Conservation (phyloP, 2,113 vertebrate species). For the Platysternon megacephalum region DNA sequence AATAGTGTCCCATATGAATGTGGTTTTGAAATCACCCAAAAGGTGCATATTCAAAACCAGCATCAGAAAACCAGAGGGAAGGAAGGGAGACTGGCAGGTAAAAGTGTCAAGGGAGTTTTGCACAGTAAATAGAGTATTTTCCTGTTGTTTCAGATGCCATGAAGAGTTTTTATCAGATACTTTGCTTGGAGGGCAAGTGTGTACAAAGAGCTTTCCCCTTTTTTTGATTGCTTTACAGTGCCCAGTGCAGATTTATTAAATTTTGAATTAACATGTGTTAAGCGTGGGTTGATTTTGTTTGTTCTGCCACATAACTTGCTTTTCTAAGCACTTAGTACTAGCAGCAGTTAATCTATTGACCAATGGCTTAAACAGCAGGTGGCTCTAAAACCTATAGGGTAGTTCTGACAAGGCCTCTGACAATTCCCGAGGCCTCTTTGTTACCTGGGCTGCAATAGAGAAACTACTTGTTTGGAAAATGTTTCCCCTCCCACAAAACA, state of each 20-base stretch:
- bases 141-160: slow-evolving; percentile 58
- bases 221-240: slow-evolving; percentile 71
- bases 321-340: slow-evolving; percentile 84
- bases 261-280: slow-evolving; percentile 86
- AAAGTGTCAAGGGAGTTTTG: slow-evolving; percentile 61
- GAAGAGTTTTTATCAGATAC: slow-evolving; percentile 65
- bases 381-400: slow-evolving; percentile 80
- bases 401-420: slow-evolving; percentile 72
- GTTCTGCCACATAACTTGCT: slow-evolving; percentile 85
- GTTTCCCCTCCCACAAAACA: slow-evolving; percentile 86
- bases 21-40: slow-evolving; percentile 57
- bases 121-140: slow-evolving; percentile 69
- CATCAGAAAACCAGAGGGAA: slow-evolving; percentile 39
- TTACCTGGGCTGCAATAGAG: slow-evolving; percentile 84
- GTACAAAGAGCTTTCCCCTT: slow-evolving; percentile 39
- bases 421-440: slow-evolving; percentile 84
- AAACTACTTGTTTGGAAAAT: slow-evolving; percentile 84
- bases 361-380: slow-evolving; percentile 86
- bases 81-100: slow-evolving; percentile 45
- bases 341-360: slow-evolving; percentile 86
- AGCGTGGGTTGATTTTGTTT: slow-evolving; percentile 85
- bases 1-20: slow-evolving; percentile 12
- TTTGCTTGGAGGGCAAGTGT: slow-evolving; percentile 1
- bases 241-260: slow-evolving; percentile 80
- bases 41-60: neutral